Conservation (phyloP, 2,888 invertebrate species). For the Eueremaeus valkanovi region DNA sequence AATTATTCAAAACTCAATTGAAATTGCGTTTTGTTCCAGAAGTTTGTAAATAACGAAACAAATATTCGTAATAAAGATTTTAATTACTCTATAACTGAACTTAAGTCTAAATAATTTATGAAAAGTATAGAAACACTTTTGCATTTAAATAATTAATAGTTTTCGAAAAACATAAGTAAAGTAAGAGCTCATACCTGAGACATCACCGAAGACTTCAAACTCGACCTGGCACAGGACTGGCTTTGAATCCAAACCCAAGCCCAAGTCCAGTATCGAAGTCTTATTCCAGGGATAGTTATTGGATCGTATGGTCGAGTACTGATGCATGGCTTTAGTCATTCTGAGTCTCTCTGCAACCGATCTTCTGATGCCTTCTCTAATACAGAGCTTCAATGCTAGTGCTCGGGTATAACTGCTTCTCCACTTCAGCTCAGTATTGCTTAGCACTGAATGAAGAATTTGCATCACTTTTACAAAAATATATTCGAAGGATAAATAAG, state of each 20-base stretch:
- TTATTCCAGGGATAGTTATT: neutral
- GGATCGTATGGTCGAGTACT: slow-evolving; percentile 37
- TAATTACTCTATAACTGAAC: no score
- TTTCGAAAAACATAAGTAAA: neutral
- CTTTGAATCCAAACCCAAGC: neutral
- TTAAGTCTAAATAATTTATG: neutral
- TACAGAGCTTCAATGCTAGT: slow-evolving; percentile 7
- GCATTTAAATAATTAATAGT: neutral
- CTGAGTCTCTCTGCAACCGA: neutral
- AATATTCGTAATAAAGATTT: no score
- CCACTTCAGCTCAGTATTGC: slow-evolving; percentile 13
- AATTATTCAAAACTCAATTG: no score
- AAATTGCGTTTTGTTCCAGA: no score
- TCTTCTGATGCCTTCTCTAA: slow-evolving; percentile 18
- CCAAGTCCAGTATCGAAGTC: neutral
- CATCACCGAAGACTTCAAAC: slow-evolving; percentile 84
- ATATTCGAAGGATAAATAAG: neutral
- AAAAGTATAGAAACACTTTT: neutral
- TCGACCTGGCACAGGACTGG: slow-evolving; percentile 59
- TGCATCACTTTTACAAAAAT: neutral
- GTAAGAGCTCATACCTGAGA: slow-evolving; percentile 57
- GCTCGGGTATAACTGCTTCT: slow-evolving; percentile 26
- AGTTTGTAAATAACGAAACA: no score
- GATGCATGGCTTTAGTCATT: slow-evolving; percentile 38
- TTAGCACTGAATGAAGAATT: slow-evolving; percentile 16